Base-by-base conservation (phyloP, 2,888 invertebrate species). In the Nemurella pictetii region DNA sequence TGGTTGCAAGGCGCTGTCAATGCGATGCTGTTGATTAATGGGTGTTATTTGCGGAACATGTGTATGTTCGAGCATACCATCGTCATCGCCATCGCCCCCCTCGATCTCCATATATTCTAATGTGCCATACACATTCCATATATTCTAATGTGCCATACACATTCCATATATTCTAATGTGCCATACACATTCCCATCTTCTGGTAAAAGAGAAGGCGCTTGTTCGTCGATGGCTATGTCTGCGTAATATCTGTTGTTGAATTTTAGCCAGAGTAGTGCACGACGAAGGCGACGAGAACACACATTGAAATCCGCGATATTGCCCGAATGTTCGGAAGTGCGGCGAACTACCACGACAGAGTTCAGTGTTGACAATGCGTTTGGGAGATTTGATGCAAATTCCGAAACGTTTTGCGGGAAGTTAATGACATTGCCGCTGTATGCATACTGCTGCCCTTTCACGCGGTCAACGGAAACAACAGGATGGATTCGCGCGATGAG, bases 381-480 rank as follows among this genome's bases (percentile, higher is more conserved):
- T 0, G 84, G 84, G 0, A 85, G 35, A 32, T 74, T 0, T 72
- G 25, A 27, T 20, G 85, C 84, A 74, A 85, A 32, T 27, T 29
- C 2, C 15, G 9, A 80, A 0, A 85, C 36, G 15, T 85, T 55
- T 77, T 85, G 84, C 0, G 85, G 84, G 29, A 85, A 85, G 25
- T 85, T 85, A 0, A 85, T 80, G 0, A 84, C 81, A 5, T n/a
- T n/a, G n/a, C n/a, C n/a, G n/a, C n/a, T n/a, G n/a, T n/a, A n/a
- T n/a, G n/a, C n/a, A n/a, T n/a, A 84, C 20, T 85, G 85, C 15
- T 84, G 84, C 0, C 85, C 85, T 25, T 83, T 85, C 0, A 85
- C 75, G 30, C 55, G 32, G 2, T 28, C 81, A 4, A 85, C 84
- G 28, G 74, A 75, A 4, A 85, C 32, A 28, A 85, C 82, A 26